phyloP scores from a whole-genome alignment of 2,113 vertebrate species.

The Chaetorhynchus papuensis region DNA sequence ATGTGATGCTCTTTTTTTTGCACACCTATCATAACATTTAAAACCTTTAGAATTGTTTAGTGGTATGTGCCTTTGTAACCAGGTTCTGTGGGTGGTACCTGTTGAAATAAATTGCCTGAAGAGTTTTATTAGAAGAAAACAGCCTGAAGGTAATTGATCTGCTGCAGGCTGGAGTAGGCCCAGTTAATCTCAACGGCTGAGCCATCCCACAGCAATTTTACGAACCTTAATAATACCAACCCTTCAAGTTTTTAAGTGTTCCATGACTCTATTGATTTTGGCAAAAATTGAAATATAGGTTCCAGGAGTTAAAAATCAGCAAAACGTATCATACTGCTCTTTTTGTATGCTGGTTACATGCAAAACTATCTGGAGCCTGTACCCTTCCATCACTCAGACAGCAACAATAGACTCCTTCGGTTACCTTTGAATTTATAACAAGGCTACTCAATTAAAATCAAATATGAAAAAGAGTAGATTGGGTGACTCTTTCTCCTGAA shows the following conservation, averaged over 20 bases:
- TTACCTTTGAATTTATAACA: not conserved
- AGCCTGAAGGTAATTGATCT: not conserved
- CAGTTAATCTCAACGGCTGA: not conserved
- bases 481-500: not conserved
- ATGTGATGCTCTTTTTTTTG: not conserved
- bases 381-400: not conserved
- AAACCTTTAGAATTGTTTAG: not conserved
- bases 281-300: not conserved
- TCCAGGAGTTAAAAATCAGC: not conserved
- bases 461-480: not conserved
- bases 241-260: not conserved
- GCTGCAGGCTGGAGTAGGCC: not conserved
- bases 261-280: not conserved
- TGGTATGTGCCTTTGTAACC: not conserved
- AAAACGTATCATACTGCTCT: not conserved
- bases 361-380: not conserved
- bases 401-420: not conserved
- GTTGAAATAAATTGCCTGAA: slow-evolving; percentile 8
- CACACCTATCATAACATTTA: not conserved
- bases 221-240: not conserved
- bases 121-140: not conserved
- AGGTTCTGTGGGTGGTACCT: not conserved
- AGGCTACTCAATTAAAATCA: not conserved
- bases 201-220: not conserved
- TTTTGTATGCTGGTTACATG: not conserved